Conservation (phyloP, 2,113 vertebrate genomes). For the Nestor notabilis region DNA sequence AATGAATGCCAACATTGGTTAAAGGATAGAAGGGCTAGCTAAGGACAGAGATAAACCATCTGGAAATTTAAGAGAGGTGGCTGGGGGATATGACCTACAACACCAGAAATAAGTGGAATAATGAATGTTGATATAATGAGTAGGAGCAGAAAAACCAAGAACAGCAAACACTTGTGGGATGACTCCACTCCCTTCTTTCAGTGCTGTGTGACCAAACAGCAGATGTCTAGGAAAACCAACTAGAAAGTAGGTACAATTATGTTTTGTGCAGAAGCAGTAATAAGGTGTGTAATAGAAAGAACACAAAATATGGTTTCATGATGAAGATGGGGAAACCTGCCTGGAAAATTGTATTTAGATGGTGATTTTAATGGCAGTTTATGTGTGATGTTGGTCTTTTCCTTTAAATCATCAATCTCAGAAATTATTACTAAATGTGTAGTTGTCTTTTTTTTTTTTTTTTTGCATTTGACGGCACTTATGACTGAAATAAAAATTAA, state of each 20-base stretch:
- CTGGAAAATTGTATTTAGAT: background rate
- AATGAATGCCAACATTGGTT: background rate
- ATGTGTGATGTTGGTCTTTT: background rate
- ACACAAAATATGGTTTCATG: background rate
- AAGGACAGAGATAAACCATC: background rate
- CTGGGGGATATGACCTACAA: background rate
- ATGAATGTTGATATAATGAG: background rate
- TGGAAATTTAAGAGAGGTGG: background rate
- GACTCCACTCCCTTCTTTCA: background rate
- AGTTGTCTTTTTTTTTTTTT: background rate
- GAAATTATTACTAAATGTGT: background rate
- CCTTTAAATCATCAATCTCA: background rate
- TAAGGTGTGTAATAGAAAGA: background rate
- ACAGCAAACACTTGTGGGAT: background rate
- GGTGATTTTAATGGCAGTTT: background rate
- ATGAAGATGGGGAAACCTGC: background rate
- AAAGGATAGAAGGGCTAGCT: background rate
- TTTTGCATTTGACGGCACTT: background rate
- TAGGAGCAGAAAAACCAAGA: background rate
- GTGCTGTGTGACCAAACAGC: background rate
- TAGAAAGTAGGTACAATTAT: background rate
- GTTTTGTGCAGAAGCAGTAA: background rate
- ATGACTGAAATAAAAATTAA: background rate
- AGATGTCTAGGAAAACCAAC: background rate
- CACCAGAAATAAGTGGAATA: background rate